A percentile compares a stretch with the other conserved stretches of the same genome.
These are phyloP conservation scores for Zaprionus davidi DNA, from an alignment of 1,140 invertebrate genomes.

Conservation along the genomic window DNA sequence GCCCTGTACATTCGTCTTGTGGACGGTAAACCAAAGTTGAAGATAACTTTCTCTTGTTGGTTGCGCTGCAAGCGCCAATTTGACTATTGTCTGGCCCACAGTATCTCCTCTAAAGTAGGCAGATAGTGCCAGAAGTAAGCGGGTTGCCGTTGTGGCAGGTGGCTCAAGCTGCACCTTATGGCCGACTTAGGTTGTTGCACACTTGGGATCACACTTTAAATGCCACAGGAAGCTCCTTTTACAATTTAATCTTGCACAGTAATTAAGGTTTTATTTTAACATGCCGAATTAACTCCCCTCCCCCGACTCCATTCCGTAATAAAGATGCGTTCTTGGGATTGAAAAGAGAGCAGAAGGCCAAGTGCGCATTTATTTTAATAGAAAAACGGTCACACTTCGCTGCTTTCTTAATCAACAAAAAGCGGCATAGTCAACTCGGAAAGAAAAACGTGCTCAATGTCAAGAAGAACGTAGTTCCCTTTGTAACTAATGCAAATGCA, in stretches of 20 bases:
- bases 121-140: neutral
- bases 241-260: slow-evolving; percentile 35
- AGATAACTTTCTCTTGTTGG: slow-evolving; percentile 62
- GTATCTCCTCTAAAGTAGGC: neutral
- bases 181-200: slow-evolving; percentile 15
- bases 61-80: slow-evolving; percentile 34
- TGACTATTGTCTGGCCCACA: slow-evolving; percentile 18
- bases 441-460: neutral
- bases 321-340: neutral
- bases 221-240: slow-evolving; percentile 24
- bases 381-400: neutral
- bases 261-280: slow-evolving; percentile 35
- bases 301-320: neutral
- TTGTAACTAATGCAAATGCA: neutral
- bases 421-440: neutral
- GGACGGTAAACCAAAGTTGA: slow-evolving; percentile 52
- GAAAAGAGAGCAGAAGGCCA: neutral
- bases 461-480: neutral
- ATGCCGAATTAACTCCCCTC: neutral
- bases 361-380: neutral
- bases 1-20: slow-evolving; percentile 46
- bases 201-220: slow-evolving; percentile 40
- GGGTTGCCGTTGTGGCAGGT: neutral
- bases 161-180: slow-evolving; percentile 16
- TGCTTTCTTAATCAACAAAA: slow-evolving; percentile 4